Evolutionary conservation across 2,888 invertebrate species (phyloP).

Genomic region (Tridacna crocea): DNA sequence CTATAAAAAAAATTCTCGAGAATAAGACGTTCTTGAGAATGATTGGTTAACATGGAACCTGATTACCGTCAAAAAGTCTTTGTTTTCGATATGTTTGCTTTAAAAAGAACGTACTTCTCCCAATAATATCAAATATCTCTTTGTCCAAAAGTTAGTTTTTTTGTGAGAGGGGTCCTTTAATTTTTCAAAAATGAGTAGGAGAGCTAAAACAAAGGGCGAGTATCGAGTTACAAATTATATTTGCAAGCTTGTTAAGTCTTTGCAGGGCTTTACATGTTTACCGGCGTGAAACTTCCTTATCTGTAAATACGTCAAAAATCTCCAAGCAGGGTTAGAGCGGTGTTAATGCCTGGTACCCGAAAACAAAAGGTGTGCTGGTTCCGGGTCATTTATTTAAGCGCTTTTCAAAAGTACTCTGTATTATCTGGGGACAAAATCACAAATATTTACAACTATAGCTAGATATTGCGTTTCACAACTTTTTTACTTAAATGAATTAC

Average conservation of each 20-base stretch:
- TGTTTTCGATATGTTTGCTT: too few relatives aligned
- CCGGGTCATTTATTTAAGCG: constrained; percentile 13
- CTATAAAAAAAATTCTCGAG: too few relatives aligned
- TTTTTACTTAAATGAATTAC: constrained; percentile 4
- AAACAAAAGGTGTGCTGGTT: not conserved
- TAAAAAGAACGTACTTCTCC: too few relatives aligned
- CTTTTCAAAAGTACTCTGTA: not conserved
- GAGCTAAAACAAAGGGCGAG: constrained; percentile 1
- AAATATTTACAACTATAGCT: constrained; percentile 14
- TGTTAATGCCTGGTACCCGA: constrained; percentile 15
- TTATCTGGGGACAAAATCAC: not conserved
- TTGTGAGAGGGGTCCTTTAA: too few relatives aligned
- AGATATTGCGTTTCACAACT: constrained; percentile 17
- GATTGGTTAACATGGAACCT: too few relatives aligned
- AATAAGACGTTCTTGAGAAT: too few relatives aligned
- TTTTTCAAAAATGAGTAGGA: not conserved
- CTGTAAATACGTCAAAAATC: constrained; percentile 7
- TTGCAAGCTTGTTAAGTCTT: not conserved
- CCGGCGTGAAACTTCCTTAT: constrained; percentile 3
- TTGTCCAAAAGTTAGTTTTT: too few relatives aligned
- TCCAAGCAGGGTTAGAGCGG: constrained; percentile 3
- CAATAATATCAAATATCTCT: too few relatives aligned
- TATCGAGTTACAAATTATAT: constrained; percentile 1
- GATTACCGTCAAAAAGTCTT: too few relatives aligned
- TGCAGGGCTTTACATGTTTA: not conserved